These are phyloP conservation scores for Laspeyria flexula DNA, from an alignment of 2,888 invertebrate genomes.

Conservation along the genomic window DNA sequence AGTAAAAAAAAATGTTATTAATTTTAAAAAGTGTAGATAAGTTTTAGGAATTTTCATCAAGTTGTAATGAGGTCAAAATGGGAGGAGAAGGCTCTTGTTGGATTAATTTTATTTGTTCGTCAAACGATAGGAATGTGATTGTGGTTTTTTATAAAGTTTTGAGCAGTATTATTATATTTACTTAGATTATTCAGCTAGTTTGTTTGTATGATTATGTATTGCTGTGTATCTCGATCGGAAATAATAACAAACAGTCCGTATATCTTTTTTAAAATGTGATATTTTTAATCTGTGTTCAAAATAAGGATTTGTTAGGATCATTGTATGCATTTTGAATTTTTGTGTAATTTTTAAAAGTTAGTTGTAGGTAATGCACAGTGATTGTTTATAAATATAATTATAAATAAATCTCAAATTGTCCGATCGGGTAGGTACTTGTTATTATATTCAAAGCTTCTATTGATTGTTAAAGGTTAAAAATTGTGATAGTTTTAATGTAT, in stretches of 20 bases:
- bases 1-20: constrained; percentile 76
- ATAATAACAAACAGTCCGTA: constrained; percentile 5
- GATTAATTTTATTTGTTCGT: constrained; percentile 25
- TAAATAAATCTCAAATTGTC: constrained; percentile 14
- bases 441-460: constrained; percentile 77
- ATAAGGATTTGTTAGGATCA: constrained; percentile 12
- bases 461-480: constrained; percentile 73
- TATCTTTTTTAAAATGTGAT: constrained; percentile 13
- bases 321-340: constrained; percentile 13
- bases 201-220: constrained; percentile 24
- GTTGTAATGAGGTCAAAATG: constrained; percentile 65
- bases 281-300: constrained; percentile 23
- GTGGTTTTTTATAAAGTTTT: constrained; percentile 59
- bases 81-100: constrained; percentile 49
- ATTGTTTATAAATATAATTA: constrained; percentile 24
- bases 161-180: constrained; percentile 65
- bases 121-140: constrained; percentile 24
- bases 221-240: constrained; percentile 45
- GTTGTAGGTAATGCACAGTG: constrained; percentile 15
- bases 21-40: constrained; percentile 79
- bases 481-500: constrained; percentile 59
- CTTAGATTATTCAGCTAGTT: constrained; percentile 31
- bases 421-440: constrained; percentile 58
- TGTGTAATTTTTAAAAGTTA: constrained; percentile 15
- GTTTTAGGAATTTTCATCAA: constrained; percentile 79